A percentile compares a stretch with the other conserved stretches of the same genome.
phyloP scores from a whole-genome alignment of 2,888 invertebrate species.

The Galerucella calmariensis region DNA sequence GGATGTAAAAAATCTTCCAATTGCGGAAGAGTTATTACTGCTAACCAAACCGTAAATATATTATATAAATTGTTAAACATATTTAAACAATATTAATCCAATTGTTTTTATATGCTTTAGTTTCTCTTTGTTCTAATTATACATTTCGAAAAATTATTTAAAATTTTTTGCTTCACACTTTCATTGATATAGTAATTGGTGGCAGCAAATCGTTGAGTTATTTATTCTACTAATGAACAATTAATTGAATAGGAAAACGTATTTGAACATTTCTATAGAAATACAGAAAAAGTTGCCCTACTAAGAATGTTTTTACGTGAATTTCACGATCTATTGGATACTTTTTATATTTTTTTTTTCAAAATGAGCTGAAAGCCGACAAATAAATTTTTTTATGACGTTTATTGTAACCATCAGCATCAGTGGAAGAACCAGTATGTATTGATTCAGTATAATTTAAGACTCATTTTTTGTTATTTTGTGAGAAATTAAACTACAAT shows the following conservation, averaged over 20 bases:
- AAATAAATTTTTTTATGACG: too few relatives aligned
- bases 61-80: conserved; percentile 54
- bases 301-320: neutral
- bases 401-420: too few relatives aligned
- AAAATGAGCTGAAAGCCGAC: too few relatives aligned
- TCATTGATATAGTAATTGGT: conserved; percentile 52
- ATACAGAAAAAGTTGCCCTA: neutral
- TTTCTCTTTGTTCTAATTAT: conserved; percentile 56
- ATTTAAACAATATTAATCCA: conserved; percentile 45
- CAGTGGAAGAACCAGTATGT: too few relatives aligned
- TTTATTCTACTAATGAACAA: conserved; percentile 27
- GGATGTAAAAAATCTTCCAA: conserved; percentile 39
- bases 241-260: conserved; percentile 10
- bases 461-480: too few relatives aligned
- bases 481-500: too few relatives aligned
- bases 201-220: neutral
- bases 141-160: conserved; percentile 44
- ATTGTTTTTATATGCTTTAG: conserved; percentile 44
- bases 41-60: conserved; percentile 45
- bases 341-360: too few relatives aligned
- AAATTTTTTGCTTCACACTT: conserved; percentile 57
- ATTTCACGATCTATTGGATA: too few relatives aligned
- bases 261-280: neutral
- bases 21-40: conserved; percentile 45
- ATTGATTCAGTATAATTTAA: too few relatives aligned